These are phyloP conservation scores for Portunus trituberculatus DNA, from an alignment of 1,140 invertebrate species.

Conservation along the genomic window DNA sequence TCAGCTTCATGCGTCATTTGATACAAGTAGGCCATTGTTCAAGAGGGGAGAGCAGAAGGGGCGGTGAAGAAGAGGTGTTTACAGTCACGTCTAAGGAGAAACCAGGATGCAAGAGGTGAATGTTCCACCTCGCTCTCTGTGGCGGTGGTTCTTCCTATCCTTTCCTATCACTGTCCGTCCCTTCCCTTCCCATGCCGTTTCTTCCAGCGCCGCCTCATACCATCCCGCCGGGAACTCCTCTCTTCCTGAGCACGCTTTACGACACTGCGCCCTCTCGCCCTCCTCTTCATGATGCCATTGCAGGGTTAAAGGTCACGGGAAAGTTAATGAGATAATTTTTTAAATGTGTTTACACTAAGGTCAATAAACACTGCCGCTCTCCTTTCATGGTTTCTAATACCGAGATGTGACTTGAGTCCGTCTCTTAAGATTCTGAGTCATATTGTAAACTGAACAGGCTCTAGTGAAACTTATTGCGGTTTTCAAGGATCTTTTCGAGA, in stretches of 20 bases:
- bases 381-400: no score
- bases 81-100: not conserved
- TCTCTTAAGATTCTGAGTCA: no score
- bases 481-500: no score
- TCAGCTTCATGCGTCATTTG: not conserved
- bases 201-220: not conserved
- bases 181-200: no score
- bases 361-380: no score
- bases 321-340: not conserved
- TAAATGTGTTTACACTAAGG: no score
- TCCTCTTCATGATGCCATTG: not conserved
- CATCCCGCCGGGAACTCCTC: not conserved
- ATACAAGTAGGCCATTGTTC: constrained; percentile 3
- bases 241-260: not conserved
- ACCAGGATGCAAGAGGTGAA: not conserved
- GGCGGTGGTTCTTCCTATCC: no score
- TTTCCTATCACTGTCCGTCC: no score
- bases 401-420: no score
- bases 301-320: not conserved
- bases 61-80: not conserved
- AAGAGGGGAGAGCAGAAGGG: not conserved
- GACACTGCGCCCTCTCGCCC: not conserved
- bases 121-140: not conserved
- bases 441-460: not conserved
- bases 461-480: not conserved